Evolutionary conservation across 2,113 vertebrate genomes (phyloP).

Genomic region (Limnothrissa miodon): DNA sequence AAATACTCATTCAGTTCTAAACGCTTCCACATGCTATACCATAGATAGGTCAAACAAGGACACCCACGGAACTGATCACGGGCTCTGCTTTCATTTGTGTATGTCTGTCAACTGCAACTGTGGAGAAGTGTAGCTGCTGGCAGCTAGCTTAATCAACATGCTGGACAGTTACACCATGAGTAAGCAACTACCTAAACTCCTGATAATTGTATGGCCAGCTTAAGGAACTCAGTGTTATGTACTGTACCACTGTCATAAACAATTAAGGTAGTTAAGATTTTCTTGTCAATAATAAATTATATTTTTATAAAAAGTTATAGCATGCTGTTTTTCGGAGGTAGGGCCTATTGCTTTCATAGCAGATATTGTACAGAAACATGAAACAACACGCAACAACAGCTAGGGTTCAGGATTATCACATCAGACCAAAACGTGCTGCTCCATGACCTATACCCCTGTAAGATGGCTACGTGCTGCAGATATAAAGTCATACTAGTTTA

Average conservation of each 20-base stretch:
- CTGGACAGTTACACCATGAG: neutral
- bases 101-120: constrained; percentile 13
- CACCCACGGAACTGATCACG: constrained; percentile 49
- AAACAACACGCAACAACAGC: neutral
- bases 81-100: constrained; percentile 48
- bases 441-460: neutral
- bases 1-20: constrained; percentile 64
- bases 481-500: constrained; percentile 9
- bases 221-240: neutral
- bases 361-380: neutral
- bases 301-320: neutral
- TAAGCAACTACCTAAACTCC: neutral
- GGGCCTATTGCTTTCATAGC: no score
- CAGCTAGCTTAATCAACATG: neutral
- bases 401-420: neutral
- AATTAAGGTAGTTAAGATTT: neutral
- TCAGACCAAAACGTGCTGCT: neutral
- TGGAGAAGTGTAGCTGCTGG: neutral
- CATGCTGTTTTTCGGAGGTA: neutral
- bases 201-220: neutral
- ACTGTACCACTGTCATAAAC: neutral
- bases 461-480: neutral
- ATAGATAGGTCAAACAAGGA: constrained; percentile 55
- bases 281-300: neutral
- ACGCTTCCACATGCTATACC: constrained; percentile 54